phyloP scores from a whole-genome alignment of 2,888 invertebrate species.

The Netelia fuscicornis region DNA sequence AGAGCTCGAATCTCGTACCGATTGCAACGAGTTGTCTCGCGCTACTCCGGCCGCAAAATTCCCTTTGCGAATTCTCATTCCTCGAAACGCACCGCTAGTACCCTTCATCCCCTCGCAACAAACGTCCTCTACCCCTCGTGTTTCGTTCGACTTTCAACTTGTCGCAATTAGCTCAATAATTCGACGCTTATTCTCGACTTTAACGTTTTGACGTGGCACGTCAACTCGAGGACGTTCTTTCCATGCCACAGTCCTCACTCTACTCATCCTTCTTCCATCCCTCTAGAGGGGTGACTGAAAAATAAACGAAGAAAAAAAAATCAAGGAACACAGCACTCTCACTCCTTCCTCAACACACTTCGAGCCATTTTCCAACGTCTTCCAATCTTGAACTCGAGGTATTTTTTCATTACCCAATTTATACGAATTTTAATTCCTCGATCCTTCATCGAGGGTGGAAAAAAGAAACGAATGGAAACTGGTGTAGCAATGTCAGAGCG shows the following conservation, averaged over 20 bases:
- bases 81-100: background rate
- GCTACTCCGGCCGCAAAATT: conserved; percentile 2
- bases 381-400: conserved; percentile 37
- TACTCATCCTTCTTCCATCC: conserved; percentile 59
- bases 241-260: conserved; percentile 51
- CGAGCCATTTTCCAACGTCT: conserved; percentile 2
- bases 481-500: conserved; percentile 38
- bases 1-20: conserved; percentile 76
- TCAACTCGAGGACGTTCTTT: conserved; percentile 67
- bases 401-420: conserved; percentile 59
- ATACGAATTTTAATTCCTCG: conserved; percentile 52
- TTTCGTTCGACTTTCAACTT: conserved; percentile 80
- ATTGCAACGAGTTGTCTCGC: conserved; percentile 70
- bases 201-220: conserved; percentile 76
- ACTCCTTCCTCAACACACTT: background rate
- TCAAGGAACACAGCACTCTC: background rate
- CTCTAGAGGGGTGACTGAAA: conserved; percentile 24
- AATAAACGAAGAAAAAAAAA: conserved; percentile 34
- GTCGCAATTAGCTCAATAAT: conserved; percentile 84
- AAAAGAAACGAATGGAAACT: conserved; percentile 5
- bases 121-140: conserved; percentile 70
- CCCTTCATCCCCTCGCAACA: conserved; percentile 50
- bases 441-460: conserved; percentile 46
- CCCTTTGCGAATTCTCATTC: conserved; percentile 10
- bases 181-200: conserved; percentile 73